Conservation (phyloP, 2,888 invertebrate species). For the Pristionchus japonicus region DNA sequence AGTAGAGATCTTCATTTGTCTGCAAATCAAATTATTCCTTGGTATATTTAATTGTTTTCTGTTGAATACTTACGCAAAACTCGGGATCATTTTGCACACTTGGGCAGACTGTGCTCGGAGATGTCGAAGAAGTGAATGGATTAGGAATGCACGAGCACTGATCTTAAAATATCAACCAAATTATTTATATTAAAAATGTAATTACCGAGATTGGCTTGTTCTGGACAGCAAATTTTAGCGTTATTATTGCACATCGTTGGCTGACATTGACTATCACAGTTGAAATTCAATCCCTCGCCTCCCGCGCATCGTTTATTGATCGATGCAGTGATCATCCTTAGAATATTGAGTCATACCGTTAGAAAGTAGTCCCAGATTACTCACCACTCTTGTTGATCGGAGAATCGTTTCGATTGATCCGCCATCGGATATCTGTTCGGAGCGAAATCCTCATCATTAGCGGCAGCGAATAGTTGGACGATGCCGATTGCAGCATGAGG, state of each 20-base stretch:
- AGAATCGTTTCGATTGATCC: neutral
- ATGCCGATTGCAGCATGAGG: neutral
- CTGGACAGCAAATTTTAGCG: neutral
- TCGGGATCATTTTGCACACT: neutral
- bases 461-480: neutral
- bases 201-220: neutral
- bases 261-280: neutral
- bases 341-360: neutral
- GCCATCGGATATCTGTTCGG: neutral
- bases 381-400: neutral
- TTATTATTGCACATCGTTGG: neutral
- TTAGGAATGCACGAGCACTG: neutral
- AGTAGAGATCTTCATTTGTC: slow-evolving; percentile 58
- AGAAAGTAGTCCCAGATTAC: neutral
- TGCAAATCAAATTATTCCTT: slow-evolving; percentile 46
- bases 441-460: neutral
- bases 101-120: neutral
- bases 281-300: neutral
- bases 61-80: neutral
- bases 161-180: neutral
- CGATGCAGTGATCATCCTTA: neutral
- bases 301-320: neutral
- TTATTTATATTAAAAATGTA: neutral
- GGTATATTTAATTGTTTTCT: neutral
- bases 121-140: neutral